Conservation (phyloP, 1,140 invertebrate species). For the Drosophila nannoptera region DNA sequence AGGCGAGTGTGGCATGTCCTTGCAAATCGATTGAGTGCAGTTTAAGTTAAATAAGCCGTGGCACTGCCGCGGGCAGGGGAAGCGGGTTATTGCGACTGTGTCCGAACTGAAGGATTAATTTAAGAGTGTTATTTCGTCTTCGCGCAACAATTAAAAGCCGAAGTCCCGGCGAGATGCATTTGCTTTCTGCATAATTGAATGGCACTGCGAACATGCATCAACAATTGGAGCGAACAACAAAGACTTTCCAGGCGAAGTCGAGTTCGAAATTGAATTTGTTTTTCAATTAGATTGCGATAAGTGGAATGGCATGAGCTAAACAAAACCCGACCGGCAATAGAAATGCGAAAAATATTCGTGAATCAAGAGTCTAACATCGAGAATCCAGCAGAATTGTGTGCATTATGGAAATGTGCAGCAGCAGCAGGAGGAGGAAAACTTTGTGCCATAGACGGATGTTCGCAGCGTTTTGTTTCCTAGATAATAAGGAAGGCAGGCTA, state of each 20-base stretch:
- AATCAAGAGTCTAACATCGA: conserved; percentile 2
- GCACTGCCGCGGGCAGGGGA: not conserved
- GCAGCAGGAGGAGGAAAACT: conserved; percentile 20
- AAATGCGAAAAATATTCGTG: not conserved
- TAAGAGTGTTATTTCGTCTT: conserved; percentile 54
- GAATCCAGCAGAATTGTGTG: conserved; percentile 31
- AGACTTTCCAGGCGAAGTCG: conserved; percentile 39
- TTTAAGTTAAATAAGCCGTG: conserved; percentile 25
- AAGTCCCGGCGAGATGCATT: conserved; percentile 17
- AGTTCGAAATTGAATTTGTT: conserved; percentile 63
- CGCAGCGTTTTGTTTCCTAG: conserved; percentile 46
- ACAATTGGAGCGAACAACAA: conserved; percentile 12
- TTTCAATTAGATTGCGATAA: conserved; percentile 66
- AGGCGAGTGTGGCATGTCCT: conserved; percentile 19
- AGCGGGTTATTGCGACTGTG: not conserved
- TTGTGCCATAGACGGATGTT: conserved; percentile 35
- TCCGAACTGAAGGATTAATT: conserved; percentile 48
- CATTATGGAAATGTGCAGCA: conserved; percentile 60
- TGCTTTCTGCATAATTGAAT: not conserved
- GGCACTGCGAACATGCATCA: not conserved
- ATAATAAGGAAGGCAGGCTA: conserved; percentile 37
- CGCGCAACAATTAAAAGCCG: conserved; percentile 3
- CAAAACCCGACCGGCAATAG: not conserved
- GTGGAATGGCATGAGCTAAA: conserved; percentile 39
- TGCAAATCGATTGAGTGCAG: conserved; percentile 23